phyloP scores from a whole-genome alignment of 1,140 invertebrate genomes.

The Meloidogyne floridensis region DNA sequence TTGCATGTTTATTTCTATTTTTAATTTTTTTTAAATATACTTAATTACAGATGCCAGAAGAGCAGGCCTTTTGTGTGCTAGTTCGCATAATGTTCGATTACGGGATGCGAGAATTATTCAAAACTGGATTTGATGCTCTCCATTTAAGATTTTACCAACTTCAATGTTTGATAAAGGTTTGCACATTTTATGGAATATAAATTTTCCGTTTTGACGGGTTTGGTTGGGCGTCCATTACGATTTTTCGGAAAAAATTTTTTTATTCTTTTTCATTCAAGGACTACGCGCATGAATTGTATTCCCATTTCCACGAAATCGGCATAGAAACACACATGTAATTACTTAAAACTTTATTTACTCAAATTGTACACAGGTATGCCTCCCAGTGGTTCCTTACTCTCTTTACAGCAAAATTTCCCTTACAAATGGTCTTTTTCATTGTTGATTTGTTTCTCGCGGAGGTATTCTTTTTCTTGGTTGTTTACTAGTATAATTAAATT shows the following conservation, averaged over 20 bases:
- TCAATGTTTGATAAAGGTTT: constrained; percentile 87
- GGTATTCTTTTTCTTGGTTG: constrained; percentile 42
- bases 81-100: constrained; percentile 97
- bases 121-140: constrained; percentile 91
- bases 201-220: too few species aligned
- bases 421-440: constrained; percentile 95
- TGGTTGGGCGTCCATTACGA: background rate
- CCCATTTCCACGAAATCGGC: constrained; percentile 85
- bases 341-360: background rate
- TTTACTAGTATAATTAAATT: constrained; percentile 26
- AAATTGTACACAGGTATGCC: constrained; percentile 71
- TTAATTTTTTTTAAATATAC: constrained; percentile 11
- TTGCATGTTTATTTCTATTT: constrained; percentile 77
- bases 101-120: constrained; percentile 87
- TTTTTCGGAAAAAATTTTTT: constrained; percentile 20
- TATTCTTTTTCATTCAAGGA: constrained; percentile 72
- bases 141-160: constrained; percentile 93
- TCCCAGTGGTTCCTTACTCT: constrained; percentile 99
- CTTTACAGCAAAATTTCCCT: constrained; percentile 95
- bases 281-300: constrained; percentile 82
- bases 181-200: constrained; percentile 1
- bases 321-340: constrained; percentile 95
- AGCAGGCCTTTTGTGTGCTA: constrained; percentile 94
- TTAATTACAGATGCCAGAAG: constrained; percentile 89
- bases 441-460: constrained; percentile 85